phyloP scores from a whole-genome alignment of 1,140 invertebrate genomes.

The Metaphire vulgaris region DNA sequence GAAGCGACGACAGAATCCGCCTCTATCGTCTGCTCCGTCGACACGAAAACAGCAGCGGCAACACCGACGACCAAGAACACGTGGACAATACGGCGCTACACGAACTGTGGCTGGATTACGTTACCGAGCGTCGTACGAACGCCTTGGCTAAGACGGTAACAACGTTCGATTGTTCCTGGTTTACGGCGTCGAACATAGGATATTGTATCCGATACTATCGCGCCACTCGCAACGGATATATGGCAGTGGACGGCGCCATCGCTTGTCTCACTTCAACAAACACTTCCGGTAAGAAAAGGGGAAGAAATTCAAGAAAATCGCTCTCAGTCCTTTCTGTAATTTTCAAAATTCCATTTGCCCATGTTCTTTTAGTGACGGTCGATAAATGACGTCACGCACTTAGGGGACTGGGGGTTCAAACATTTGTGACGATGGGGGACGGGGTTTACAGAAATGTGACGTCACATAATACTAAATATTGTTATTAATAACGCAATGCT shows the following conservation, averaged over 20 bases:
- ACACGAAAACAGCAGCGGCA: neutral
- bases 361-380: no score
- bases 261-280: neutral
- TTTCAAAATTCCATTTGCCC: no score
- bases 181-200: neutral
- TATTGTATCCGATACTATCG: neutral
- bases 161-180: neutral
- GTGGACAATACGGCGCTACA: neutral
- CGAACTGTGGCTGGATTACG: neutral
- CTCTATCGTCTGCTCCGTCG: neutral
- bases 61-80: no score
- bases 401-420: no score
- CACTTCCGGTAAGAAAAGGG: neutral
- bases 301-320: no score
- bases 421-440: no score
- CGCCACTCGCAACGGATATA: neutral
- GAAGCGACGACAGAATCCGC: neutral
- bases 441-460: no score
- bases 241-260: neutral
- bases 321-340: no score
- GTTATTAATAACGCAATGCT: no score
- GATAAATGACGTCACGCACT: no score
- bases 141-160: neutral
- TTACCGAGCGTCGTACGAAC: neutral
- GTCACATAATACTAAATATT: no score